Conservation (phyloP, 2,113 vertebrate species). For the Argyrosomus japonicus region DNA sequence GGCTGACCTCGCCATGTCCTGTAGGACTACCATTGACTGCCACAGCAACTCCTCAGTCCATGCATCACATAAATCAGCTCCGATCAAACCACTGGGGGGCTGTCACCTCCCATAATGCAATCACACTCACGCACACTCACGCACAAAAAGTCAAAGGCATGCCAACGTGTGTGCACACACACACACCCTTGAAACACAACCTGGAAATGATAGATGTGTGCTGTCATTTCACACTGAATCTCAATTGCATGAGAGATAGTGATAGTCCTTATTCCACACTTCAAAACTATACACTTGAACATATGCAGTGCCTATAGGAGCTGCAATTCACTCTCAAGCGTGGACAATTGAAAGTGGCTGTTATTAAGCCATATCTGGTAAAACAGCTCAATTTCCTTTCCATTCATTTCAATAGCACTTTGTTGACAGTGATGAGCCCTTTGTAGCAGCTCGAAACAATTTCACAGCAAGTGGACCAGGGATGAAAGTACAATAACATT, state of each 20-base stretch:
- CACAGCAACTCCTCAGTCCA: constrained; percentile 13
- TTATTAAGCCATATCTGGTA: constrained; percentile 20
- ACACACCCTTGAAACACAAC: constrained; percentile 11
- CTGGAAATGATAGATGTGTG: constrained; percentile 12
- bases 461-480: constrained; percentile 42
- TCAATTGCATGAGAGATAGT: constrained; percentile 22
- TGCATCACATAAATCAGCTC: constrained; percentile 52
- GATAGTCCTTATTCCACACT: constrained; percentile 16
- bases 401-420: constrained; percentile 10
- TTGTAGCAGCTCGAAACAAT: constrained; percentile 54
- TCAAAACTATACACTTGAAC: constrained; percentile 19
- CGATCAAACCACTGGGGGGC: constrained; percentile 35
- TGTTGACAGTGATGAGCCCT: constrained; percentile 53
- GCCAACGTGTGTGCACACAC: neutral
- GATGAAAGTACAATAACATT: constrained; percentile 56
- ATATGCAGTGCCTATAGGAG: neutral
- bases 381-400: constrained; percentile 36
- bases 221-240: constrained; percentile 14
- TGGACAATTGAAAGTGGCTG: constrained; percentile 14
- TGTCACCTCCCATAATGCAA: constrained; percentile 22
- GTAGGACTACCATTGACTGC: constrained; percentile 22
- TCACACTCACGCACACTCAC: constrained; percentile 4
- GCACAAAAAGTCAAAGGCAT: constrained; percentile 22
- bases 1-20: constrained; percentile 52
- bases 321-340: constrained; percentile 14